These are phyloP conservation scores for Notolabrus celidotus DNA, from an alignment of 2,797 vertebrate species.

Conservation along the genomic window DNA sequence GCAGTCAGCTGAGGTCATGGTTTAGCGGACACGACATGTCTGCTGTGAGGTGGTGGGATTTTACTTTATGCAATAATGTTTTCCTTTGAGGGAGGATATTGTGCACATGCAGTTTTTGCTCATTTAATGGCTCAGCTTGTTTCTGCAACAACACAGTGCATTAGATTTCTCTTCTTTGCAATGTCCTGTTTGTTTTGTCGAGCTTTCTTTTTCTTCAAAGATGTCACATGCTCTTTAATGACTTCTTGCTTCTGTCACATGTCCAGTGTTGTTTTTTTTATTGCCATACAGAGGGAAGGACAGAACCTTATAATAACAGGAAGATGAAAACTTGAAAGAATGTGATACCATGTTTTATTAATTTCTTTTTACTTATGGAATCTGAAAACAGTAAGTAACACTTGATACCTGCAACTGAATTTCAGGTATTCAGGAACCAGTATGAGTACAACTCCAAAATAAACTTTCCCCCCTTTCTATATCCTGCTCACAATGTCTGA, in stretches of 20 bases:
- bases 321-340: too few relatives aligned
- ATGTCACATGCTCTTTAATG: not conserved
- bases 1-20: constrained; percentile 50
- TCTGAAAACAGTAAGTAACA: too few relatives aligned
- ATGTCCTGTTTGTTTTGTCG: not conserved
- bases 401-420: not conserved
- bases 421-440: not conserved
- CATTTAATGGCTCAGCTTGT: not conserved
- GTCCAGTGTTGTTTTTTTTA: not conserved
- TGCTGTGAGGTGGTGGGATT: constrained; percentile 20
- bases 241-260: not conserved
- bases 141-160: not conserved
- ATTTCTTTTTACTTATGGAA: too few relatives aligned
- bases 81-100: not conserved
- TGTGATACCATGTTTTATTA: too few relatives aligned
- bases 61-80: constrained; percentile 15
- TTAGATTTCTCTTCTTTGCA: not conserved
- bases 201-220: not conserved
- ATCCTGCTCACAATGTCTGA: constrained; percentile 9
- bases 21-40: constrained; percentile 44
- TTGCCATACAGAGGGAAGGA: too few relatives aligned
- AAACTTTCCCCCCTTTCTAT: not conserved
- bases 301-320: too few relatives aligned
- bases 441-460: not conserved
- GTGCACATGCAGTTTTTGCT: not conserved